Evolutionary conservation across 2,888 invertebrate genomes (phyloP), one percentile per base, ranked within the genome.

Genomic region (Disparrhopalites patrizii): DNA sequence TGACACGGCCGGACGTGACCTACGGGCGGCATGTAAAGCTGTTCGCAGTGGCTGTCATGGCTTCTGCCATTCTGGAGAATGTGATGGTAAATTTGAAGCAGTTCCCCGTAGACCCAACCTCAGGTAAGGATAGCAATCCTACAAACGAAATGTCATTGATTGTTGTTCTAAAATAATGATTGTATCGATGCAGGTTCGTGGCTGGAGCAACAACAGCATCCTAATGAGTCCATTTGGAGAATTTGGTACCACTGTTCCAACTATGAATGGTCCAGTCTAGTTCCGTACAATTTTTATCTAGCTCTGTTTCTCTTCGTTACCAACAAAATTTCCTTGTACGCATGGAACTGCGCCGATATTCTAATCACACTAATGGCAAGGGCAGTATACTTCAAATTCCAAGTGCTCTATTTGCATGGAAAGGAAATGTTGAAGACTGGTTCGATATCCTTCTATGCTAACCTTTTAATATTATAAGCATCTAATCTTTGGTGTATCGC

Each of bases 281-380:
- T 62, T 20, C 51, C 51, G 1, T 62, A 31, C 31, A 50, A 63
- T 25, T 31, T 38, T 3, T n/a, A 20, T 1, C n/a, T 56, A 4
- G 40, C 63, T 10, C n/a, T 54, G 1, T 63, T 25, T 25, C 18
- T 63, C 2, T 56, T 63, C 23, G 15, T 63, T 2, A 56, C 31
- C 27, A 63, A 63, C n/a, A 63, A 63, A 20, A 31, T 63, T 40
- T 33, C 31, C 0, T 23, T 63, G 7, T 63, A 63, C 23, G 15
- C 56, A 4, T 63, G 63, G 63, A 63, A 63, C 20, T 63, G 23
- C 23, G 33, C 47, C 33, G 63, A 63, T 47, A 8, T 63, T 13
- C 31, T 27, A 5, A 63, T 63, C 28, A 50, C 20, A 18, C 31
- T 63, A 15, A 25, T 63, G 18, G 55, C 63, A 15, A 40, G 63